phyloP scores from a whole-genome alignment of 1,140 invertebrate genomes.

The Mercenaria mercenaria region DNA sequence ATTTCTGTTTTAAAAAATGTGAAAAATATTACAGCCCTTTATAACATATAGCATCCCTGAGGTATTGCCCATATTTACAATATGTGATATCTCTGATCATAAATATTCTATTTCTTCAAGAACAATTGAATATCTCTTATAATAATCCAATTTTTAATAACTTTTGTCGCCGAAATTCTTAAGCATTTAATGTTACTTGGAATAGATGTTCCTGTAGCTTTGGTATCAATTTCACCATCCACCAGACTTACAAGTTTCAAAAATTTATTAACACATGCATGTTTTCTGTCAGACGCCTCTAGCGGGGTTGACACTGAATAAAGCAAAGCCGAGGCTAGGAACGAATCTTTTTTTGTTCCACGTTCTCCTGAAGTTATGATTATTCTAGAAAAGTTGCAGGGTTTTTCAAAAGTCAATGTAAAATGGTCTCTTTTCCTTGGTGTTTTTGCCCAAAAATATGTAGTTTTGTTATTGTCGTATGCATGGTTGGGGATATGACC shows the following conservation, averaged over 20 bases:
- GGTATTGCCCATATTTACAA: no score
- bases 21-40: no score
- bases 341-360: conserved; percentile 47
- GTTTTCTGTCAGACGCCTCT: not conserved
- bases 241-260: conserved; percentile 36
- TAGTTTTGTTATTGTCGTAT: conserved; percentile 58
- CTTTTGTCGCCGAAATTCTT: conserved; percentile 2
- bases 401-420: conserved; percentile 67
- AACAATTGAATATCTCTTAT: conserved; percentile 64
- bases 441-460: conserved; percentile 70
- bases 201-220: conserved; percentile 56
- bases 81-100: no score
- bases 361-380: conserved; percentile 67
- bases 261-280: not conserved
- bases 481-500: conserved; percentile 61
- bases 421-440: conserved; percentile 60
- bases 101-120: conserved; percentile 12
- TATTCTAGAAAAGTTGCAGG: conserved; percentile 68
- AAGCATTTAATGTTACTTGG: conserved; percentile 68
- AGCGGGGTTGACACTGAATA: conserved; percentile 5
- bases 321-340: conserved; percentile 13
- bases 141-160: conserved; percentile 34
- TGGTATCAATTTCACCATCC: conserved; percentile 68
- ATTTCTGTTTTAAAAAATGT: no score
- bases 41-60: no score